Percentiles rank a stretch among this genome's conserved stretches.
These are phyloP conservation scores for Drosophila monieri DNA, from an alignment of 2,888 invertebrate genomes.

Conservation along the genomic window DNA sequence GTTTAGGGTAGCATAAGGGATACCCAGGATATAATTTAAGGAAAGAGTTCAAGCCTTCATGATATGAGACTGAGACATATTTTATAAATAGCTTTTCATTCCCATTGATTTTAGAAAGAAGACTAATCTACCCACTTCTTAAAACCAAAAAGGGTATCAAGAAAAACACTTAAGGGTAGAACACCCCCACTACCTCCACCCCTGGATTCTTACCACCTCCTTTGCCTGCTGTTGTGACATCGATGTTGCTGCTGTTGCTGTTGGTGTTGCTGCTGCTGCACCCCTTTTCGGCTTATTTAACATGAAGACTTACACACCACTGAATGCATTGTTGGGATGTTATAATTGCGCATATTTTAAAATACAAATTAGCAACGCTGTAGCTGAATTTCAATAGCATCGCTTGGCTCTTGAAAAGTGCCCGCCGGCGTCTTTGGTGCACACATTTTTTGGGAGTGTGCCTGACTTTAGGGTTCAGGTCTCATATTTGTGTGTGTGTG, in stretches of 20 bases:
- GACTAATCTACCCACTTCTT: background rate
- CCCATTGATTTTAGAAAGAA: background rate
- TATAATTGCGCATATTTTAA: constrained; percentile 80
- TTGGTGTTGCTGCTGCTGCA: constrained; percentile 54
- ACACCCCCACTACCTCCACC: background rate
- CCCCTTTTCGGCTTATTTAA: constrained; percentile 72
- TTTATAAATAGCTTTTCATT: no score
- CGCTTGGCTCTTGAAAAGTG: constrained; percentile 53
- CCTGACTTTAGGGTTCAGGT: constrained; percentile 62
- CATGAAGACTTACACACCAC: constrained; percentile 71
- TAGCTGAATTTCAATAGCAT: constrained; percentile 77
- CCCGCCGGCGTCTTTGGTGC: constrained; percentile 54
- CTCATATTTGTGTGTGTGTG: constrained; percentile 26
- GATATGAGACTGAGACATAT: no score
- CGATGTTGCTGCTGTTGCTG: constrained; percentile 28
- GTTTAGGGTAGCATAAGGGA: background rate
- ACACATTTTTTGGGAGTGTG: constrained; percentile 56
- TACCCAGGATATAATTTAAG: constrained; percentile 5
- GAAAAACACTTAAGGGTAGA: constrained; percentile 70
- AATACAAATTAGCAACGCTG: constrained; percentile 80
- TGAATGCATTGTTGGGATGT: constrained; percentile 64
- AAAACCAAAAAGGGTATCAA: background rate
- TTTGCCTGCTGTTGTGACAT: constrained; percentile 65
- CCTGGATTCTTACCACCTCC: constrained; percentile 20
- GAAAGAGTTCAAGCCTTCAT: no score